Percentiles rank a stretch among this genome's conserved stretches.
These are phyloP conservation scores for Amphilophus citrinellus DNA, from an alignment of 2,113 vertebrate species.

Conservation along the genomic window DNA sequence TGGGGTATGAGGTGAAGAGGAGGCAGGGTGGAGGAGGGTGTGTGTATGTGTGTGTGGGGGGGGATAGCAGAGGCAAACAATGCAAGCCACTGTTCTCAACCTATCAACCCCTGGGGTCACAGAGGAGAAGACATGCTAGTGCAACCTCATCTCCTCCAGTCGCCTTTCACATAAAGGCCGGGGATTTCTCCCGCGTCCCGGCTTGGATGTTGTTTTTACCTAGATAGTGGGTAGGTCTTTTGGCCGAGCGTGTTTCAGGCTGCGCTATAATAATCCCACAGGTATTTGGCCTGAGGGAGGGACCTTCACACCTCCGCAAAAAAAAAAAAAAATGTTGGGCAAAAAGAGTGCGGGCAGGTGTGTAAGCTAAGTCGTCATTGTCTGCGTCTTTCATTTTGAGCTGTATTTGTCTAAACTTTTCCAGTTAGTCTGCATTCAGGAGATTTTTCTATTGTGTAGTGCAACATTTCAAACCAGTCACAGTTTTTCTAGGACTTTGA, in stretches of 20 bases:
- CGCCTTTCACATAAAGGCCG: slow-evolving; percentile 76
- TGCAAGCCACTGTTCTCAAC: slow-evolving; percentile 77
- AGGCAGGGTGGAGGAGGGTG: slow-evolving; percentile 49
- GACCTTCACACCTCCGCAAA: slow-evolving; percentile 64
- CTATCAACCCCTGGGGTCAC: slow-evolving; percentile 74
- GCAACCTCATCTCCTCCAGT: slow-evolving; percentile 80
- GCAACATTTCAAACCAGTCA: neutral
- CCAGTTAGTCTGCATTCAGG: slow-evolving; percentile 74
- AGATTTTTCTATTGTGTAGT: slow-evolving; percentile 46
- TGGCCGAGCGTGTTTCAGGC: slow-evolving; percentile 63
- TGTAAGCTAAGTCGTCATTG: slow-evolving; percentile 32
- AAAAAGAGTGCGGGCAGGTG: slow-evolving; percentile 24
- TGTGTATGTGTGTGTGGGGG: neutral
- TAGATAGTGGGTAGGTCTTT: slow-evolving; percentile 64
- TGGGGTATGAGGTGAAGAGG: slow-evolving; percentile 68
- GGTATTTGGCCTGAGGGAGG: slow-evolving; percentile 76
- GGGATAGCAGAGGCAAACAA: slow-evolving; percentile 67
- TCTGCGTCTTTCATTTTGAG: slow-evolving; percentile 12
- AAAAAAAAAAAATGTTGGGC: slow-evolving; percentile 26
- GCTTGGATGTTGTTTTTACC: slow-evolving; percentile 75
- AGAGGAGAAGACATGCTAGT: slow-evolving; percentile 77
- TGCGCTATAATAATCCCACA: slow-evolving; percentile 73
- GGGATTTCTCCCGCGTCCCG: slow-evolving; percentile 74
- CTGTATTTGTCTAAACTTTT: slow-evolving; percentile 34
- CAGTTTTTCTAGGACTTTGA: neutral